These are phyloP conservation scores for Hippocampus mohnikei DNA, from an alignment of 2,113 vertebrate genomes.

Conservation along the genomic window DNA sequence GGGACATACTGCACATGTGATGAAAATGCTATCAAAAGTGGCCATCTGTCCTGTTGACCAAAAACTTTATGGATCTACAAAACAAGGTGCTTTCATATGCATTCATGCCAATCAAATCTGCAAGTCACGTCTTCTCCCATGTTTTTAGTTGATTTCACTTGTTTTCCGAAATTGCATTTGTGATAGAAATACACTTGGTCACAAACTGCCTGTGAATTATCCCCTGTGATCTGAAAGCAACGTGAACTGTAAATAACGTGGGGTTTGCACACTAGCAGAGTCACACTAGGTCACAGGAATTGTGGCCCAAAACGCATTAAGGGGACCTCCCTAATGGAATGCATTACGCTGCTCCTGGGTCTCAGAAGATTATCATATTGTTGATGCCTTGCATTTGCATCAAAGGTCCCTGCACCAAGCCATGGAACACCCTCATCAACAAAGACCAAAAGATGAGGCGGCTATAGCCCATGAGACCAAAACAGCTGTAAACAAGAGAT, in stretches of 20 bases:
- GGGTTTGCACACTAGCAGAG: neutral
- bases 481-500: conserved; percentile 4
- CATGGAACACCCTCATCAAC: conserved; percentile 23
- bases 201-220: neutral
- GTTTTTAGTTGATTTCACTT: neutral
- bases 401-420: neutral
- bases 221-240: neutral
- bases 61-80: conserved; percentile 9
- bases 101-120: neutral
- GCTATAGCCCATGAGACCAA: conserved; percentile 10
- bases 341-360: neutral
- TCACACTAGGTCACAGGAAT: neutral
- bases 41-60: conserved; percentile 24
- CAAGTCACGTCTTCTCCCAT: neutral
- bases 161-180: neutral
- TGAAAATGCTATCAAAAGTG: conserved; percentile 18
- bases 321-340: conserved; percentile 10
- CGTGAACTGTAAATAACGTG: neutral
- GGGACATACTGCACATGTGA: conserved; percentile 20
- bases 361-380: neutral
- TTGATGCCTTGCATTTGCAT: neutral
- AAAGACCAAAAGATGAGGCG: conserved; percentile 2
- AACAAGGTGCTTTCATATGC: neutral
- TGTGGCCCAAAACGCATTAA: neutral
- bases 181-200: neutral